A percentile compares a stretch with the other conserved stretches of the same genome.
phyloP scores from a whole-genome alignment of 2,113 vertebrate species.

The Progne subis region DNA sequence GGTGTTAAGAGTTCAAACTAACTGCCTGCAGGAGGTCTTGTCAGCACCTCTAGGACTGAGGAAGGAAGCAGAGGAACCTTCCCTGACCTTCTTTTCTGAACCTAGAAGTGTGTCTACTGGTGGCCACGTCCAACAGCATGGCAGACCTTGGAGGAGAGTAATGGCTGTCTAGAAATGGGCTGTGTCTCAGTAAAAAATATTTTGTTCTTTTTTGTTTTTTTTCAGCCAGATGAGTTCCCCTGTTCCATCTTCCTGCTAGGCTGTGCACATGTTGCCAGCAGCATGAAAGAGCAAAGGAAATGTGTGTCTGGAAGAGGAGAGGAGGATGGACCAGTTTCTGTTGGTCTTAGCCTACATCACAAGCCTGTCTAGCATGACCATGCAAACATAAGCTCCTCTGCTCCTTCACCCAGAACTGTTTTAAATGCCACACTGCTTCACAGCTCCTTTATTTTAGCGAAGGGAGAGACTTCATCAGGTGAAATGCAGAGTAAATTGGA shows the following conservation, averaged over 20 bases:
- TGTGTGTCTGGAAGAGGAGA: neutral
- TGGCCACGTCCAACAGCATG: neutral
- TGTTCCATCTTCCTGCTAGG: neutral
- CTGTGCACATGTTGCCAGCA: neutral
- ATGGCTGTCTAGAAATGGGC: neutral
- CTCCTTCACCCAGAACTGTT: neutral
- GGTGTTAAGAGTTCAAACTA: neutral
- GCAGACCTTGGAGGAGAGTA: neutral
- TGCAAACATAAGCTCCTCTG: neutral
- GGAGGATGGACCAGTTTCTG: neutral
- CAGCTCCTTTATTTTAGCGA: neutral
- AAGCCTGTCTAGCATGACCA: neutral
- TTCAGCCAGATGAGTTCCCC: neutral
- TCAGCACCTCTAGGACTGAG: neutral
- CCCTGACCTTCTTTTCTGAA: neutral
- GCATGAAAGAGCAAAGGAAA: neutral
- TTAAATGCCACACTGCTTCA: neutral
- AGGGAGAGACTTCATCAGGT: neutral
- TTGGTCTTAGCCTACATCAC: neutral
- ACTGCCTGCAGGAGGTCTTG: neutral
- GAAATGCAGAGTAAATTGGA: neutral
- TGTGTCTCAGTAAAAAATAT: neutral
- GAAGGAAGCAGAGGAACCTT: neutral
- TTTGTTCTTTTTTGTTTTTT: neutral
- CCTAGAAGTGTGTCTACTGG: neutral